Percentiles rank a stretch among this genome's conserved stretches.
phyloP scores from a whole-genome alignment of 1,140 invertebrate genomes.

The Ostrea denselamellosa region DNA sequence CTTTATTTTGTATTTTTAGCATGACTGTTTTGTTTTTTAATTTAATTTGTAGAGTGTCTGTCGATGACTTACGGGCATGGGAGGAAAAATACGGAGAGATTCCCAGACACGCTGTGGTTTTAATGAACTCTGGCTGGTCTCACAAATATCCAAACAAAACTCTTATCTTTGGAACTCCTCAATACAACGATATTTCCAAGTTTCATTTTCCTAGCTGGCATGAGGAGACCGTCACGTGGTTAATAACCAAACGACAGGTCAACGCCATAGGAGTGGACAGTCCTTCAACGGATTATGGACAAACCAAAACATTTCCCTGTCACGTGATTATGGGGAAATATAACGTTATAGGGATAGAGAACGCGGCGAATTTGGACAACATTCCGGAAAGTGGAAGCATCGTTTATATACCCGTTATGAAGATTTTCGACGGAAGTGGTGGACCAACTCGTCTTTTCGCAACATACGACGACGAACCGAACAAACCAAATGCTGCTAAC shows the following conservation, averaged over 20 bases:
- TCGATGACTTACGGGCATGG: conserved; percentile 33
- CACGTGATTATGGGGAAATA: conserved; percentile 44
- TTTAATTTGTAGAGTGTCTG: conserved; percentile 53
- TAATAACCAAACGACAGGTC: conserved; percentile 82
- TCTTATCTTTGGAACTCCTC: conserved; percentile 60
- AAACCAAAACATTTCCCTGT: conserved; percentile 23
- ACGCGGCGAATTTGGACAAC: conserved; percentile 59
- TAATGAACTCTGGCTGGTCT: conserved; percentile 81
- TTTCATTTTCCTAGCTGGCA: conserved; percentile 80
- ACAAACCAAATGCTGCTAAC: conserved; percentile 41
- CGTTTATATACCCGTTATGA: conserved; percentile 54
- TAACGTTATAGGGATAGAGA: conserved; percentile 53
- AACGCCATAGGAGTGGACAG: conserved; percentile 83
- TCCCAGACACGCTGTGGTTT: conserved; percentile 60
- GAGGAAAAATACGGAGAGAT: conserved; percentile 64
- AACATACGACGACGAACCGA: conserved; percentile 49
- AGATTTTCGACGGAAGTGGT: conserved; percentile 56
- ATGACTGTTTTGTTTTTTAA: background rate
- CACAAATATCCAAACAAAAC: conserved; percentile 66
- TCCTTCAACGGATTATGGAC: conserved; percentile 82
- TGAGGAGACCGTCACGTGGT: conserved; percentile 82
- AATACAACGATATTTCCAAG: conserved; percentile 1
- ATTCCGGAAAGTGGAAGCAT: conserved; percentile 54
- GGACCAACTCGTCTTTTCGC: conserved; percentile 59
- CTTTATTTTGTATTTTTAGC: too few species aligned